phyloP scores from a whole-genome alignment of 30 jellyfish, hydroid and myxozoan genomes.

The Clytia hemisphaerica region DNA sequence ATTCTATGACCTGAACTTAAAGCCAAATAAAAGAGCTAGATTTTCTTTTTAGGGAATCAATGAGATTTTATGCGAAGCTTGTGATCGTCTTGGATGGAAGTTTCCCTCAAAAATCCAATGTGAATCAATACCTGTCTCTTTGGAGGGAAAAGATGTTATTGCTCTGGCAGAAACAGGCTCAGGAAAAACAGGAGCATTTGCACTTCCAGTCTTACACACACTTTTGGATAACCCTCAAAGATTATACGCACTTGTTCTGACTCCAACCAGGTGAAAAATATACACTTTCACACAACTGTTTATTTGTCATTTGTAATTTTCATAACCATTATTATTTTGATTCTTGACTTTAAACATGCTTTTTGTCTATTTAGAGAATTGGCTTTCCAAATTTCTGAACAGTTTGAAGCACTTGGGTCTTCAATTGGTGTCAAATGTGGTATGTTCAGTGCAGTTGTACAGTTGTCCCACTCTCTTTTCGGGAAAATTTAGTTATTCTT shows the following conservation, averaged over 20 bases:
- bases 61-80: slow-evolving; percentile 80
- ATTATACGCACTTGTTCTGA: slow-evolving; percentile 77
- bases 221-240: slow-evolving; percentile 89
- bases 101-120: slow-evolving; percentile 81
- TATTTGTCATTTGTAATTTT: too few species aligned
- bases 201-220: slow-evolving; percentile 83
- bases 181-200: slow-evolving; percentile 99
- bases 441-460: slow-evolving; percentile 15
- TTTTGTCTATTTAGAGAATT: slow-evolving; percentile 53
- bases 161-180: slow-evolving; percentile 99
- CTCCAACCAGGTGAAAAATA: slow-evolving; percentile 98
- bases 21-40: too few species aligned
- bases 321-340: neutral
- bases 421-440: slow-evolving; percentile 97
- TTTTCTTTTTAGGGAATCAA: slow-evolving; percentile 62
- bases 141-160: slow-evolving; percentile 92
- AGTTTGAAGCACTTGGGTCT: slow-evolving; percentile 97
- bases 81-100: slow-evolving; percentile 90
- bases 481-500: too few species aligned
- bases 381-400: slow-evolving; percentile 98
- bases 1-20: too few species aligned
- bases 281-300: too few species aligned
- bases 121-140: slow-evolving; percentile 92
- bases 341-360: neutral
- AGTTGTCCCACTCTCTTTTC: too few species aligned